Evolutionary conservation across 1,140 invertebrate species (phyloP), one percentile per base, ranked within the genome.

Genomic region (Prorops nasuta): DNA sequence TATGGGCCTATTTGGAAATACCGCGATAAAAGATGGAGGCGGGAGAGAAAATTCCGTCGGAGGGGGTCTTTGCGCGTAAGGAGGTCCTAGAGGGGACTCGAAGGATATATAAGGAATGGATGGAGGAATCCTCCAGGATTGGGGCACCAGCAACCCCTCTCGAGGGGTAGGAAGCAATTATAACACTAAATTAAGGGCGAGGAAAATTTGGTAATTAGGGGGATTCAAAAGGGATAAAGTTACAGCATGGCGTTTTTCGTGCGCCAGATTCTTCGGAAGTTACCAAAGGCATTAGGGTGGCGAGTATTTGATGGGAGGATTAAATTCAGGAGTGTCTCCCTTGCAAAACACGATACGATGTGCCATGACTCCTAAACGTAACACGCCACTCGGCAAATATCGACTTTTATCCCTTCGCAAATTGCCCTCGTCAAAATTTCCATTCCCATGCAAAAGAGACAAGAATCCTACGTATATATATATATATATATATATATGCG

Each of bases 121-220:
- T 41, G 54, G 51, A 50, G 24, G 56, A 53, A 54, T 56, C 49
- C 47, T 54, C n/a, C 51, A 56, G 44, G 41, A 51, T 54, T 49
- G 56, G 60, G 51, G 63, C 52, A 50, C 51, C 47, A 35, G 38
- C 28, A 54, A 56, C 57, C 60, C 63, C 66, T 64, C 41, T 28
- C 40, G 51, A 55, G 53, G 71, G 66, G 64, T 64, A 62, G 70
- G 62, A 66, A 74, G 71, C 66, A 76, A 77, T 77, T 76, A 74
- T 71, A 66, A 50, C 48, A 62, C 58, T 72, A 70, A 76, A 75
- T 76, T 74, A 74, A 74, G 64, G 67, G 63, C 64, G 65, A 69
- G 64, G 70, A 77, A 74, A 76, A 77, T 76, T 76, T 73, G 72
- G 70, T 71, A 77, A 77, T 77, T 76, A 75, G 69, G 51, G 64